These are phyloP conservation scores for Rhinogobius similis DNA, from an alignment of 2,113 vertebrate species.

Conservation along the genomic window DNA sequence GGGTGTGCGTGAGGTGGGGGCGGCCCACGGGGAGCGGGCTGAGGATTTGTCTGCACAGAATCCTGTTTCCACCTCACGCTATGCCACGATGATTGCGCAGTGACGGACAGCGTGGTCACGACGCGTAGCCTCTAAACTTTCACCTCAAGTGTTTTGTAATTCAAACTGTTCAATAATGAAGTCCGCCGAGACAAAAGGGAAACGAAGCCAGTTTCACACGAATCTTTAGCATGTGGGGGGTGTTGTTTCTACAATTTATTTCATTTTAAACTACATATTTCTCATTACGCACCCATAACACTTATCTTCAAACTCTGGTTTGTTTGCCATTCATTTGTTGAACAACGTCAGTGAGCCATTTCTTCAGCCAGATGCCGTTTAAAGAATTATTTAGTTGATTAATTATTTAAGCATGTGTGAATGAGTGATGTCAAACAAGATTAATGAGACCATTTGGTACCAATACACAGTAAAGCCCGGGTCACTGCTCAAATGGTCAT, in stretches of 20 bases:
- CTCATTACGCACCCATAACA: neutral
- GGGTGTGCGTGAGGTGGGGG: neutral
- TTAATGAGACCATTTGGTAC: neutral
- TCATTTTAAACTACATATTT: neutral
- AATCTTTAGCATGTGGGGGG: neutral
- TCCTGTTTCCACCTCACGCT: slow-evolving; percentile 49
- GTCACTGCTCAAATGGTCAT: neutral
- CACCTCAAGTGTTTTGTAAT: slow-evolving; percentile 1
- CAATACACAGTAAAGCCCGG: neutral
- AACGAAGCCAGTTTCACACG: neutral
- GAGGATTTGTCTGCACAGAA: slow-evolving; percentile 39
- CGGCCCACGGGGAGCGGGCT: neutral
- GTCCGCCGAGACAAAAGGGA: neutral
- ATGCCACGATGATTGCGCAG: slow-evolving; percentile 12
- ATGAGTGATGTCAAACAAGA: neutral
- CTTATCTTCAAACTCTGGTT: neutral
- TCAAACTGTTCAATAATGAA: slow-evolving; percentile 1
- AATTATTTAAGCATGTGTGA: neutral
- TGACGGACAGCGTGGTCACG: slow-evolving; percentile 38
- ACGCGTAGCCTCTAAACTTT: neutral
- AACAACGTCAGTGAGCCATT: neutral
- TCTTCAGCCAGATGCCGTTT: neutral
- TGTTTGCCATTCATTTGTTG: neutral
- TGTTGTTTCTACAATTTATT: neutral
- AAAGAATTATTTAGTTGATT: neutral